These are phyloP conservation scores for Anas georgica DNA, from an alignment of 2,797 vertebrate genomes.

Conservation along the genomic window DNA sequence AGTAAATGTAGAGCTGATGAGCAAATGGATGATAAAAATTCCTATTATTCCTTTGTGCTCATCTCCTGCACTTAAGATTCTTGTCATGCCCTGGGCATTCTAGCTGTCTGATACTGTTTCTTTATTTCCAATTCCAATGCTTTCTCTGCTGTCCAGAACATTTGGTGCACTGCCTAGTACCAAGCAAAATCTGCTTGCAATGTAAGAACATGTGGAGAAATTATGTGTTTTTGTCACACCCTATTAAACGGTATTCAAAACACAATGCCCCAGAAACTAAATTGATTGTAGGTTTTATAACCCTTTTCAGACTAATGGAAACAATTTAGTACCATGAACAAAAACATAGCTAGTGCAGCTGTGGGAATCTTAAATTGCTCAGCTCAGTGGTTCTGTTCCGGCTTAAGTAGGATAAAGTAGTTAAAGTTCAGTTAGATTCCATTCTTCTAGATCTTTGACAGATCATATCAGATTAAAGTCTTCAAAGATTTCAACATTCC, in stretches of 20 bases:
- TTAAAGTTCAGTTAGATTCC: conserved; percentile 69
- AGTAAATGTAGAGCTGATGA: conserved; percentile 28
- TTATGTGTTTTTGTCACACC: conserved; percentile 78
- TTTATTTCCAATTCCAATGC: conserved; percentile 49
- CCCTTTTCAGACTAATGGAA: conserved; percentile 77
- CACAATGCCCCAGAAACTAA: conserved; percentile 79
- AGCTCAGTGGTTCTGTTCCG: conserved; percentile 57
- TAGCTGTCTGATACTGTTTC: conserved; percentile 31
- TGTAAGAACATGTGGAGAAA: conserved; percentile 78
- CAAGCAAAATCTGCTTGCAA: conserved; percentile 66
- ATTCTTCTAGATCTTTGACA: conserved; percentile 66
- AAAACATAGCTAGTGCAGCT: conserved; percentile 65
- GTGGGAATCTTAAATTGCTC: conserved; percentile 64
- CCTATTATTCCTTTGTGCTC: conserved; percentile 40
- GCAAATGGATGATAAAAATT: conserved; percentile 53
- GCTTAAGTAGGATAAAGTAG: conserved; percentile 68
- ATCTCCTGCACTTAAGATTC: conserved; percentile 57
- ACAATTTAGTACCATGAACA: conserved; percentile 77
- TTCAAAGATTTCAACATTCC: conserved; percentile 65
- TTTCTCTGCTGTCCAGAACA: conserved; percentile 34
- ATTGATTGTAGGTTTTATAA: conserved; percentile 80
- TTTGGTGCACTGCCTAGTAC: conserved; percentile 44
- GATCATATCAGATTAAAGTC: conserved; percentile 66
- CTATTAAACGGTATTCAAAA: conserved; percentile 81
- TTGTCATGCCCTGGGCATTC: conserved; percentile 28